phyloP scores from a whole-genome alignment of 2,797 vertebrate species.

The Heterohyrax brucei region DNA sequence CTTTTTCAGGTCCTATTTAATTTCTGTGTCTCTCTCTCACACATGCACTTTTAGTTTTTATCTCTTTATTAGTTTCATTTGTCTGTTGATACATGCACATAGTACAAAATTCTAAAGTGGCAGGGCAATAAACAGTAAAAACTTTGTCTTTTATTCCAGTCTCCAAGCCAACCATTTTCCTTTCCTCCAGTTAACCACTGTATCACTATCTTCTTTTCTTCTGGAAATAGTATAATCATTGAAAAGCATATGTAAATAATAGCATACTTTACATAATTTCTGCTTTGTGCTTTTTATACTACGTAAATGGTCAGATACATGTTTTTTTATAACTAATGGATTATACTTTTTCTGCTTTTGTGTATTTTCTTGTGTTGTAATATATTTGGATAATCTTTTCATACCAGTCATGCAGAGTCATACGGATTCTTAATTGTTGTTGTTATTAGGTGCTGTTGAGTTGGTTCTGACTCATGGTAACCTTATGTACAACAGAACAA shows the following conservation, averaged over 20 bases:
- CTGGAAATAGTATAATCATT: not conserved
- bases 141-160: not conserved
- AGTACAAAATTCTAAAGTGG: conserved; percentile 1
- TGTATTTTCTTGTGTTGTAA: not conserved
- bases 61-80: no score
- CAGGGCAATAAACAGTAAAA: not conserved
- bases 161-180: not conserved
- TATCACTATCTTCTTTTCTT: conserved; percentile 30
- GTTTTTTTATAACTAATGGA: not conserved
- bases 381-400: conserved; percentile 42
- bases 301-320: not conserved
- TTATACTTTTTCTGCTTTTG: not conserved
- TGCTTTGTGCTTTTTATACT: conserved; percentile 46
- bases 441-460: no score
- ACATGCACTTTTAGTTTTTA: not conserved
- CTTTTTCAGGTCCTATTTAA: not conserved
- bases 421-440: conserved; percentile 28
- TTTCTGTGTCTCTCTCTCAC: not conserved
- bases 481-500: no score
- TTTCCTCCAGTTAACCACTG: not conserved
- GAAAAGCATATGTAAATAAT: not conserved
- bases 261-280: not conserved
- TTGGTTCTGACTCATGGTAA: no score
- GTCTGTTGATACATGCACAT: not conserved
- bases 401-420: not conserved